Base-by-base conservation (phyloP, 1,140 invertebrate species). In the Anagrus nilaparvatae region DNA sequence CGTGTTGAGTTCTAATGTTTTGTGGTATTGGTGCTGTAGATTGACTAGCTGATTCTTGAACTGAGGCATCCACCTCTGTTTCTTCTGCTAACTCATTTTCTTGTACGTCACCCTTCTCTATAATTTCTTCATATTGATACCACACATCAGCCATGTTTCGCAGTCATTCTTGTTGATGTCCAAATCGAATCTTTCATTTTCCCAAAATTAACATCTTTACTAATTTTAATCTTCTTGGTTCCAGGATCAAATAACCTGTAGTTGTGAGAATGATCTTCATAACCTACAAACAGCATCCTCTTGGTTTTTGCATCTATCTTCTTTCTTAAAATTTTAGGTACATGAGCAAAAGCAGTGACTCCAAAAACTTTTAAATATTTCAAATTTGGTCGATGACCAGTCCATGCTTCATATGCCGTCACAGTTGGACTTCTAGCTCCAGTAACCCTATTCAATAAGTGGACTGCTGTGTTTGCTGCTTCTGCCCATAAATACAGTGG, bases 401-500 rank as follows among this genome's bases (percentile, higher is more conserved):
- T 31, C 29, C 29, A 31, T 16, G 18, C 18, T 31, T 31, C 29
- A 16, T 31, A 31, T 5, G 29, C 18, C 9, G 32, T 34, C 4
- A 20, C 23, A n/a, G 12, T 20, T 5, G 19, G 32, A 20, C 23
- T n/a, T 20, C 23, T 34, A 13, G 18, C 23, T 10, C 18, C n/a
- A 21, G 19, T n/a, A n/a, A 20, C 23, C 10, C 32, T 9, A 16
- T 21, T 34, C 4, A 23, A 13, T 6, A 55, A 40, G 31, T 62
- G 54, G 9, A 43, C 46, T 0, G 58, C 56, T 5, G 59, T 68
- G 28, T 51, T 46, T 1, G 63, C 46, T 13, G 67, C 65, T 55
- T 71, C 65, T 6, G 55, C 59, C 67, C 63, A 73, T 23, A 63
- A 54, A 2, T 45, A 28, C 27, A 57, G 41, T 27, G 50, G 47